Base-by-base conservation (phyloP, 2,113 vertebrate species). In the Penelope pileata region DNA sequence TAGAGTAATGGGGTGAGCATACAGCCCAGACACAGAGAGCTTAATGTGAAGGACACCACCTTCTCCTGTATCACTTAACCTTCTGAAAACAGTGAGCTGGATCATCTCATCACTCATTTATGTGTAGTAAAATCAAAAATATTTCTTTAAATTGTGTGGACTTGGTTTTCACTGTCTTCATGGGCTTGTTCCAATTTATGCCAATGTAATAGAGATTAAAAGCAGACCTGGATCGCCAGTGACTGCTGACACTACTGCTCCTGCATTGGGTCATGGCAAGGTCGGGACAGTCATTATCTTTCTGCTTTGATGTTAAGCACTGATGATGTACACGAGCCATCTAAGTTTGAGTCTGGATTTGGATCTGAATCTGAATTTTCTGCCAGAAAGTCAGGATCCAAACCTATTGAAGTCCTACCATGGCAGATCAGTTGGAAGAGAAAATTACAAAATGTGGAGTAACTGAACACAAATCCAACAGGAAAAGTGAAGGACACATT, bases 261-360 rank as follows among this genome's bases (percentile, higher is more conserved):
- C 79, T 91, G 67, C 7, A 0, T 1, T 66, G 68, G 50, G 54
- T 96, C 86, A 62, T 11, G 29, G 24, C 38, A 91, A 50, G 83
- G 83, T 93, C 90, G 91, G 73, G 34, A 80, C 29, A 70, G 36
- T 64, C n/a, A 42, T 95, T 88, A 88, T 90, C 79, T 86, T 83
- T 90, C 63, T 77, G 59, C 92, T 96, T 94, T 94, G 85, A 94
- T 94, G 79, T 88, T 60, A 67, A 74, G 42, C 12, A 47, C 54
- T 74, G 79, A 86, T 40, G 38, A 83, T 66, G 56, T 30, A 47
- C 13, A 34, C 5, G 6, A 43, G 8, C 88, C 70, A 50, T 15
- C 12, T 21, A 60, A 45, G 19, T 86, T 69, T 38, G 22, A 24
- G 27, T 73, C 85, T 80, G 50, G 18, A 62, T 91, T 92, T 45